These are phyloP conservation scores for Oscheius sp. DNA, from an alignment of 2,888 invertebrate genomes.

Conservation along the genomic window DNA sequence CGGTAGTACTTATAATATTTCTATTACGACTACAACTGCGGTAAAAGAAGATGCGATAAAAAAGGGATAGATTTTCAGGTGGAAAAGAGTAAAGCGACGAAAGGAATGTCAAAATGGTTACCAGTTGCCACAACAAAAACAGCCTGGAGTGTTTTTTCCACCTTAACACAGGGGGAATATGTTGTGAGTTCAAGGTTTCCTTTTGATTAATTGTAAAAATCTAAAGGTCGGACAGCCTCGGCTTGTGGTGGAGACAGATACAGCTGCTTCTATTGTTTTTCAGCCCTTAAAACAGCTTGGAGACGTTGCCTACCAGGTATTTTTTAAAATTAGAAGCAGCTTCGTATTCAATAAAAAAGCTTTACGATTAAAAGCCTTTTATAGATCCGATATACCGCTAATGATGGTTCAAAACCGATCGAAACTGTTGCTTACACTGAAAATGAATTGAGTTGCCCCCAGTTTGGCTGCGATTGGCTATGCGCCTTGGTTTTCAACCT, in stretches of 20 bases:
- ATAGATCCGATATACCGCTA: slow-evolving; percentile 51
- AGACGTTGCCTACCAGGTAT: slow-evolving; percentile 54
- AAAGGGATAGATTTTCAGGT: background rate
- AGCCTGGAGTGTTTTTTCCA: slow-evolving; percentile 55
- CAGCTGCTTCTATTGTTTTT: slow-evolving; percentile 56
- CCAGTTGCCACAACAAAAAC: slow-evolving; percentile 35
- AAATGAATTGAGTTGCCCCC: slow-evolving; percentile 43
- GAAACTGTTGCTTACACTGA: slow-evolving; percentile 48
- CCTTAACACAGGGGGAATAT: slow-evolving; percentile 48
- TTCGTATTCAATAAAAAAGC: no score
- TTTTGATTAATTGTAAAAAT: background rate
- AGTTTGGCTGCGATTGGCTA: slow-evolving; percentile 58
- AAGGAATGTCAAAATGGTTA: slow-evolving; percentile 8
- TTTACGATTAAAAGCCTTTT: background rate
- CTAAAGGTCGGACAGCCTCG: slow-evolving; percentile 49
- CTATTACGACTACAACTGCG: slow-evolving; percentile 41
- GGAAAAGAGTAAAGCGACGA: background rate
- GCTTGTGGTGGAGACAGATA: slow-evolving; percentile 56
- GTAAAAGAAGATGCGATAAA: background rate
- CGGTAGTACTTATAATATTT: slow-evolving; percentile 55
- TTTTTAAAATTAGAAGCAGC: background rate
- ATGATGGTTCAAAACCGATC: slow-evolving; percentile 37
- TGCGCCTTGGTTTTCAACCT: slow-evolving; percentile 56
- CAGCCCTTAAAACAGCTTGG: slow-evolving; percentile 51
- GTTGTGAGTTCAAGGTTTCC: background rate